Base-by-base conservation (phyloP, 1,140 invertebrate genomes). In the Archegozetes longisetosus region DNA sequence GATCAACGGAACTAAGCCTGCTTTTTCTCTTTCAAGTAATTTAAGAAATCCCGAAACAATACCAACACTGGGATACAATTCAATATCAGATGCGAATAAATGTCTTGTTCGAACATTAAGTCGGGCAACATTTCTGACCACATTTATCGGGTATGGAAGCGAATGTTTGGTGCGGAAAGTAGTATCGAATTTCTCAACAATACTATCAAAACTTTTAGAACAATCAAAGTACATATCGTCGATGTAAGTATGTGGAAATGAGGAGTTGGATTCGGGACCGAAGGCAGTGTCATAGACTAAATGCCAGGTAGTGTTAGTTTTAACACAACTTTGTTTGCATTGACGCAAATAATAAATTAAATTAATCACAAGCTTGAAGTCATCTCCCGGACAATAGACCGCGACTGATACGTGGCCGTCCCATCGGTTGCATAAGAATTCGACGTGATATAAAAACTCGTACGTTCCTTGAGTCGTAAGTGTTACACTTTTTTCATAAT, bases 401-500 rank as follows among this genome's bases (percentile, higher is more conserved):
- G 82, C 81, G 47, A 87, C 71, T 68, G 83, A 85, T 9, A 87
- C 74, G 0, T 84, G 84, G 1, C 81, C 83, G 56, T 74, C 69
- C 84, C 84, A 82, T 13, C 70, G 73, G 67, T 88, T 81, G 63
- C 89, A 72, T 64, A 94, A 73, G 28, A 86, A 85, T 68, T 83
- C 80, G 53, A 92, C 74, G 73, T 94, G 92, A 70, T 91, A 86
- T 64, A 93, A 77, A 53, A 88, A 88, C 70, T 82, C 89, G 67
- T 89, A 87, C 0, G 66, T 65, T 1, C 85, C 86, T 70, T 92
- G 88, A 12, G 89, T 93, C 0, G 88, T 91, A 68, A 91, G 90
- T 0, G 89, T 94, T 32, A 94, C 79, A 17, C 17, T 40, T 17
- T 17, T 40, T 60, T 80, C 83, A 70, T 90, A 86, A 72, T 87